Conservation (phyloP, 2,113 vertebrate species). For the Rhinogobius similis region DNA sequence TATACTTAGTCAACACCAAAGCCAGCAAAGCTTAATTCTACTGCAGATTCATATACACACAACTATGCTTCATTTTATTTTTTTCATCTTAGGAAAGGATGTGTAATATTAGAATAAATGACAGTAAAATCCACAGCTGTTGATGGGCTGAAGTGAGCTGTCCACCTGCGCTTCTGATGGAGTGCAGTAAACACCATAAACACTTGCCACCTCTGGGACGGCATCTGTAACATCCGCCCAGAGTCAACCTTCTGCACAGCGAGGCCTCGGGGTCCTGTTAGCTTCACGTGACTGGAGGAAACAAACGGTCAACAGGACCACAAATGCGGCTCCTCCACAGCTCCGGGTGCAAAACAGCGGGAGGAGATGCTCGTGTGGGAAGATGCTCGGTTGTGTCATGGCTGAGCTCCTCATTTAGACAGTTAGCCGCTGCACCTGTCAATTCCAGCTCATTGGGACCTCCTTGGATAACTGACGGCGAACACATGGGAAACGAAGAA, state of each 20-base stretch:
- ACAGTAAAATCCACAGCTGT: neutral
- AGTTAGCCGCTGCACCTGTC: constrained; percentile 22
- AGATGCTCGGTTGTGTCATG: neutral
- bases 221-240: constrained; percentile 6
- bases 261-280: constrained; percentile 25
- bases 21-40: no score
- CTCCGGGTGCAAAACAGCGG: constrained; percentile 15
- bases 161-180: neutral
- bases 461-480: neutral
- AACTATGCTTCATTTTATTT: no score
- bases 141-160: neutral
- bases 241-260: constrained; percentile 9
- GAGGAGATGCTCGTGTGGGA: neutral
- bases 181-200: constrained; percentile 5
- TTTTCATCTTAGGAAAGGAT: neutral
- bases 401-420: constrained; percentile 6
- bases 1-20: no score
- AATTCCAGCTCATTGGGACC: constrained; percentile 27
- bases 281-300: constrained; percentile 14
- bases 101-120: neutral
- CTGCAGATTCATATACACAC: no score
- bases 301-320: constrained; percentile 28
- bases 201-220: neutral
- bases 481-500: constrained; percentile 8
- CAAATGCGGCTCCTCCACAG: constrained; percentile 11